phyloP scores from a whole-genome alignment of 2,888 invertebrate genomes.

The Diplolepis rosae region DNA sequence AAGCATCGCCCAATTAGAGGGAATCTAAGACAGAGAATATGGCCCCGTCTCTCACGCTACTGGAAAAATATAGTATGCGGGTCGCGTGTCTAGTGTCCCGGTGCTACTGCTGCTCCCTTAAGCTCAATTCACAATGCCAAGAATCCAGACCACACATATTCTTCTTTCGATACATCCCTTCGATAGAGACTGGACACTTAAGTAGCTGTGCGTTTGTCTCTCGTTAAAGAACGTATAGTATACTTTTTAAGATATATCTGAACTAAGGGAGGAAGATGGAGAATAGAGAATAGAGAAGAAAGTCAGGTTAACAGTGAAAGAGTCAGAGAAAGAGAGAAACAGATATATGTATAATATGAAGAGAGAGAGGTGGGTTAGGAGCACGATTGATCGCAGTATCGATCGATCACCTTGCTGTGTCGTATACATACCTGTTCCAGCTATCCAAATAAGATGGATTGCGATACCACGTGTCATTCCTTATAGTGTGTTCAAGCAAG shows the following conservation, averaged over 20 bases:
- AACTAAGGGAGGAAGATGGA: slow-evolving; percentile 34
- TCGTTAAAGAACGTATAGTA: slow-evolving; percentile 46
- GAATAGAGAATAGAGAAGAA: slow-evolving; percentile 36
- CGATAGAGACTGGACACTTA: slow-evolving; percentile 42
- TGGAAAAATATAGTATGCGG: slow-evolving; percentile 36
- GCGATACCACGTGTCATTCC: slow-evolving; percentile 44
- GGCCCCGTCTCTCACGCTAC: slow-evolving; percentile 59
- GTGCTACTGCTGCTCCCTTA: slow-evolving; percentile 48
- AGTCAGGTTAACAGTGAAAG: slow-evolving; percentile 31
- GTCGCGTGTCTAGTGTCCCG: slow-evolving; percentile 68
- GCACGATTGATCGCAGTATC: slow-evolving; percentile 44
- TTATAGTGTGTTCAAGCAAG: slow-evolving; percentile 30
- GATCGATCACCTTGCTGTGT: slow-evolving; percentile 45
- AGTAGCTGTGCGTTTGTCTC: slow-evolving; percentile 41
- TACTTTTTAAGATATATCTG: slow-evolving; percentile 38
- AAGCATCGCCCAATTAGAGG: slow-evolving; percentile 63
- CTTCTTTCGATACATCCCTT: slow-evolving; percentile 48
- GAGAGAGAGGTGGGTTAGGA: slow-evolving; percentile 33
- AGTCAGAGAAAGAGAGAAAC: slow-evolving; percentile 16
- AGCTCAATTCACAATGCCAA: slow-evolving; percentile 51
- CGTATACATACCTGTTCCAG: slow-evolving; percentile 43
- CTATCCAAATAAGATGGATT: slow-evolving; percentile 50
- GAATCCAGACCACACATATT: slow-evolving; percentile 55
- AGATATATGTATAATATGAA: too few relatives aligned
- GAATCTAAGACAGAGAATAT: slow-evolving; percentile 57